Evolutionary conservation across 2,888 invertebrate species (phyloP).

Genomic region (Agrochola circellaris): DNA sequence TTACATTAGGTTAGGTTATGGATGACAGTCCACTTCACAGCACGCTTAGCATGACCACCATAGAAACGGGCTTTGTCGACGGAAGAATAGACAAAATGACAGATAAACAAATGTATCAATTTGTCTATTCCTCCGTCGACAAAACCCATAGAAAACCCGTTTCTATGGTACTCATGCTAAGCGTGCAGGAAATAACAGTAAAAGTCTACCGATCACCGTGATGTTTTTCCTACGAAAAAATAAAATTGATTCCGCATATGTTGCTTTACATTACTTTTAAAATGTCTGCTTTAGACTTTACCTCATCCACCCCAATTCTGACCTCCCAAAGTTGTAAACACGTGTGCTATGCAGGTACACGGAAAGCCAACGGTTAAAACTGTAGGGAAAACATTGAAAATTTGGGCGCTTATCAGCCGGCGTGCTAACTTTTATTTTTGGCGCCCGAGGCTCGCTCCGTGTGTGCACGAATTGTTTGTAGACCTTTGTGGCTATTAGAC

Average conservation of each 20-base stretch:
- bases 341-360: constrained; percentile 73
- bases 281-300: constrained; percentile 16
- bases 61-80: too few species aligned
- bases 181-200: too few species aligned
- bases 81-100: too few species aligned
- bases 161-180: too few species aligned
- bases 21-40: too few species aligned
- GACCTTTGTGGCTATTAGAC: constrained; percentile 68
- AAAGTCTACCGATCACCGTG: not conserved
- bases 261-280: not conserved
- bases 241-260: not conserved
- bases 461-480: constrained; percentile 79
- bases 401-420: constrained; percentile 87
- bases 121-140: too few species aligned
- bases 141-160: too few species aligned
- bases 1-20: too few species aligned
- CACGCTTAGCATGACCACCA: too few species aligned
- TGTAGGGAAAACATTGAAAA: constrained; percentile 89
- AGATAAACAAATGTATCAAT: too few species aligned
- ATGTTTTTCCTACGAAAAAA: not conserved
- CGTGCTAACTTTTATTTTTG: constrained; percentile 88
- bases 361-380: constrained; percentile 71
- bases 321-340: constrained; percentile 62
- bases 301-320: constrained; percentile 66
- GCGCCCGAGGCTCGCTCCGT: constrained; percentile 81